phyloP scores from a whole-genome alignment of 2,113 vertebrate species.

The Collichthys lucidus region DNA sequence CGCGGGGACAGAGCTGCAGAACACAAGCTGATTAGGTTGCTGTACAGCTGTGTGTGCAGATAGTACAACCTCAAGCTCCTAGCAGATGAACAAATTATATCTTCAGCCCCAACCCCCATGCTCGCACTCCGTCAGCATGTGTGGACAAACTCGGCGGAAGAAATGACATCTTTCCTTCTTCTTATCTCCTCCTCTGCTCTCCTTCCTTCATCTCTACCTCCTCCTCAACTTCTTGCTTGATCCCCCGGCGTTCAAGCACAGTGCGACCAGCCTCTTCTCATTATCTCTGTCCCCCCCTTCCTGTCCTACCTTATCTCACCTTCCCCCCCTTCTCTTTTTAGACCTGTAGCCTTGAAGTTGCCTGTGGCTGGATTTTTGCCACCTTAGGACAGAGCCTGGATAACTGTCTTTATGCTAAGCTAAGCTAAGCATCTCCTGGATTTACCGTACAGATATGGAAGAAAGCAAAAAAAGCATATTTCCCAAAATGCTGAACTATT shows the following conservation, averaged over 20 bases:
- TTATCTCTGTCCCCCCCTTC: slow-evolving; percentile 42
- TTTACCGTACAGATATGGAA: neutral
- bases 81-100: slow-evolving; percentile 63
- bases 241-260: slow-evolving; percentile 36
- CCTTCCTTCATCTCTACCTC: slow-evolving; percentile 44
- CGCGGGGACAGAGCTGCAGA: slow-evolving; percentile 50
- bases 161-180: slow-evolving; percentile 48
- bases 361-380: neutral
- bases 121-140: slow-evolving; percentile 38
- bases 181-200: slow-evolving; percentile 50
- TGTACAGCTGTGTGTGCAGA: slow-evolving; percentile 68
- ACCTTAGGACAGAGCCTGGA: too few relatives aligned
- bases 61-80: slow-evolving; percentile 65
- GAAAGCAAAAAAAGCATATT: neutral
- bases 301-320: slow-evolving; percentile 35
- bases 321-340: slow-evolving; percentile 15
- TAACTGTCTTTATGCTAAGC: neutral
- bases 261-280: slow-evolving; percentile 29
- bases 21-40: slow-evolving; percentile 67
- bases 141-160: slow-evolving; percentile 51
- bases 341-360: slow-evolving; percentile 22
- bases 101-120: slow-evolving; percentile 12
- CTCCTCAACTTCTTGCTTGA: neutral
- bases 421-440: neutral
- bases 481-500: neutral